Evolutionary conservation across 1,140 invertebrate species (phyloP), one percentile per base, ranked within the genome.

Genomic region (Trissolcus basalis): DNA sequence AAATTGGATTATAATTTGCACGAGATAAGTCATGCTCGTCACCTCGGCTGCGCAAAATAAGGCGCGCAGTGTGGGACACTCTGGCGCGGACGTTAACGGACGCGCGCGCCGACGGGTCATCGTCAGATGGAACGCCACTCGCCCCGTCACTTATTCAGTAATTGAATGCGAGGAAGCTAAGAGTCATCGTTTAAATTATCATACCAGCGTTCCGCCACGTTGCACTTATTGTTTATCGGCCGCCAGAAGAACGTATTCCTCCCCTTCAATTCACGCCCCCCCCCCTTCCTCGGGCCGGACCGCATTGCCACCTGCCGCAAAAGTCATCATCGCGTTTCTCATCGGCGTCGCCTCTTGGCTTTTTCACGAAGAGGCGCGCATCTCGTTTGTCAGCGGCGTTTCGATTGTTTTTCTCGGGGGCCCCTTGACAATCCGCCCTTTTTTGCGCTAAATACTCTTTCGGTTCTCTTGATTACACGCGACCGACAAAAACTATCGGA

Each of bases 1-100:
- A 87, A 87, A 88, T 87, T 87, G 83, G 84, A 88, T 87, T 88
- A 86, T 88, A 88, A 88, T 87, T 87, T 82, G 83, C 79, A 61
- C 68, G 79, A 80, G 75, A 85, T 87, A 87, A 87, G 85, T 87
- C 85, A 86, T 83, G 86, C 83, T 85, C 83, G 83, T 87, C 84
- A 84, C 80, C 82, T 85, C 81, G 9, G 5, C 77, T 73, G 78
- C 83, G 80, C 82, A 78, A 86, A 85, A 84, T 80, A 80, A 78
- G 78, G 9, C 81, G 74, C 33, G 56, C 71, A 59, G 60, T 48
- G 59, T 67, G 58, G 64, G 45, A 63, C 50, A 13, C 45, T 16
- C 48, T 9, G 13, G 47, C 58, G 60, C 59, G 44, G n/a, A n/a
- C 54, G 67, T 73, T 75, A 71, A 71, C 77, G 68, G 68, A 60